A percentile compares a stretch with the other conserved stretches of the same genome.
Evolutionary conservation across 2,113 vertebrate genomes (phyloP).

Genomic region (Ciconia stormi): DNA sequence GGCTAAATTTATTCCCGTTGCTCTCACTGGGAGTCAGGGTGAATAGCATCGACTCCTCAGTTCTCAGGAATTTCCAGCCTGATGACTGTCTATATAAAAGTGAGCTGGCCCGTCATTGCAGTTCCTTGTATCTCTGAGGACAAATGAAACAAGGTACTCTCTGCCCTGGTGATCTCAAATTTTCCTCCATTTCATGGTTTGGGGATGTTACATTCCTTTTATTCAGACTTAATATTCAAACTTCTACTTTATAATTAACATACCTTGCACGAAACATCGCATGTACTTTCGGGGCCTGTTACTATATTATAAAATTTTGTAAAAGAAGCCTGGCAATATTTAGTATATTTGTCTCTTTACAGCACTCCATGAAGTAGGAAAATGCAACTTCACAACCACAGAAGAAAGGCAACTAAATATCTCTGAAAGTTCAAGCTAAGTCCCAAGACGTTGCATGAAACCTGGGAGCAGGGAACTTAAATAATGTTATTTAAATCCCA

Average conservation of each 20-base stretch:
- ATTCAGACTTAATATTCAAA: neutral
- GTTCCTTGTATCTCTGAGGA: neutral
- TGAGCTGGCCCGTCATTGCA: neutral
- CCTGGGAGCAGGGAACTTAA: neutral
- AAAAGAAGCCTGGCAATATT: neutral
- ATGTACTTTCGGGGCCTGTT: neutral
- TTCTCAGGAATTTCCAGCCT: neutral
- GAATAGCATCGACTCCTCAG: accelerated
- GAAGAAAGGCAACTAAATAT: neutral
- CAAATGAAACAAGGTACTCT: neutral
- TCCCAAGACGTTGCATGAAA: neutral
- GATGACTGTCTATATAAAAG: neutral
- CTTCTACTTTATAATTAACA: neutral
- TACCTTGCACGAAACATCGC: neutral
- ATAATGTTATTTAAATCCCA: neutral
- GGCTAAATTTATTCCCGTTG: neutral
- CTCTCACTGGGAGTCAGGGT: neutral
- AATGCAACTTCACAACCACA: neutral
- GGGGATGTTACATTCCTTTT: neutral
- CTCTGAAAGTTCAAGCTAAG: neutral
- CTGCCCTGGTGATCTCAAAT: neutral
- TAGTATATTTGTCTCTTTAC: neutral
- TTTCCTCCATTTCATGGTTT: neutral
- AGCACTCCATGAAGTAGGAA: neutral
- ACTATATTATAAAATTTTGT: neutral